A percentile compares a stretch with the other conserved stretches of the same genome.
These are phyloP conservation scores for Microplitis manilae DNA, from an alignment of 2,888 invertebrate species.

Conservation along the genomic window DNA sequence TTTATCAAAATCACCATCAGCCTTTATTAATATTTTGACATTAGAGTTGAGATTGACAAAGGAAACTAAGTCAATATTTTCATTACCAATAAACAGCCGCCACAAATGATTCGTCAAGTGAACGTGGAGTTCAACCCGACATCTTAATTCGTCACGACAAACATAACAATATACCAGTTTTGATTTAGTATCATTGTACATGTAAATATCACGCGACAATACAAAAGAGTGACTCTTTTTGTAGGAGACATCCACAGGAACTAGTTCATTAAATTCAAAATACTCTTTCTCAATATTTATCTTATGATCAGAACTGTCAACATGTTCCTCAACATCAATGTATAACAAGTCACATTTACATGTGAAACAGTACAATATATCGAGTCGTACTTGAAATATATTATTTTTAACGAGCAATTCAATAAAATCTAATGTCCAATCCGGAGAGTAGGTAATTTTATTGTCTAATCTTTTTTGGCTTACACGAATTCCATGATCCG, in stretches of 20 bases:
- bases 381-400: too few species aligned
- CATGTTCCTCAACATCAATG: too few species aligned
- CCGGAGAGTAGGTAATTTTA: too few species aligned
- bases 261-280: too few species aligned
- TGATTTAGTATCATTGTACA: background rate
- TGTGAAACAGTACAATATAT: too few species aligned
- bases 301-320: background rate
- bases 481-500: too few species aligned
- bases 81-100: slow-evolving; percentile 9
- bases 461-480: too few species aligned
- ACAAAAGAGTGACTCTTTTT: background rate
- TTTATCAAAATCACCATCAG: background rate
- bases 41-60: background rate
- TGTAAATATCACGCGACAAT: background rate
- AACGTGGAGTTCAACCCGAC: slow-evolving; percentile 14
- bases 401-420: too few species aligned
- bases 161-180: slow-evolving; percentile 10
- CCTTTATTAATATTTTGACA: background rate
- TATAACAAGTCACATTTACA: too few species aligned
- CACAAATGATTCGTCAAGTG: slow-evolving; percentile 42
- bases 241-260: too few species aligned
- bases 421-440: too few species aligned
- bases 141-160: background rate
- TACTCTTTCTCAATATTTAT: background rate
- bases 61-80: background rate